phyloP scores from a whole-genome alignment of 2,888 invertebrate species.

The Steinernema scapterisci region DNA sequence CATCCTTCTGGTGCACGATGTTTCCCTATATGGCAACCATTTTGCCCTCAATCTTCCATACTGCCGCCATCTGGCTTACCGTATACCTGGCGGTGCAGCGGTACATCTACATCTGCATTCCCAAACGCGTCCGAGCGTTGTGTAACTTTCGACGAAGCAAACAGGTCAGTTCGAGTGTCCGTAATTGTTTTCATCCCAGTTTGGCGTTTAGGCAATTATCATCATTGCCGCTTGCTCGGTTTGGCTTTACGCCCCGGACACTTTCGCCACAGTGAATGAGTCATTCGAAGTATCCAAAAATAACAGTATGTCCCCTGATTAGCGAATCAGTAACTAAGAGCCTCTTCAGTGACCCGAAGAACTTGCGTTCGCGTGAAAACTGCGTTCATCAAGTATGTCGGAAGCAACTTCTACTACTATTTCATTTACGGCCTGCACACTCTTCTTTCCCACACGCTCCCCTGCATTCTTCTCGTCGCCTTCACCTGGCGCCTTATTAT shows the following conservation, averaged over 20 bases:
- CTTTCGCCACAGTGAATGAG: slow-evolving; percentile 55
- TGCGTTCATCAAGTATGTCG: slow-evolving; percentile 48
- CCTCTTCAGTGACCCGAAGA: slow-evolving; percentile 46
- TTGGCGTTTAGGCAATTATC: slow-evolving; percentile 69
- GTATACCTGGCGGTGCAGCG: slow-evolving; percentile 86
- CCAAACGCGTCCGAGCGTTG: slow-evolving; percentile 81
- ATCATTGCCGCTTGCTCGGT: slow-evolving; percentile 68
- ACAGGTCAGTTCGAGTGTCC: slow-evolving; percentile 55
- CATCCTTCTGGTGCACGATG: slow-evolving; percentile 67
- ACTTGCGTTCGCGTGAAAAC: slow-evolving; percentile 50
- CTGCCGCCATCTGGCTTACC: slow-evolving; percentile 90
- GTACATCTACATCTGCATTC: slow-evolving; percentile 92
- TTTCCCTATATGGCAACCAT: slow-evolving; percentile 72
- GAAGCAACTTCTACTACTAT: slow-evolving; percentile 79
- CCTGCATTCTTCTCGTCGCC: slow-evolving; percentile 85
- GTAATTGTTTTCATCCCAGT: neutral
- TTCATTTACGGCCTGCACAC: slow-evolving; percentile 78
- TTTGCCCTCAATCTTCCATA: slow-evolving; percentile 85
- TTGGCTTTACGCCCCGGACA: slow-evolving; percentile 59
- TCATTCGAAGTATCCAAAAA: slow-evolving; percentile 41
- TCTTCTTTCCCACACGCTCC: slow-evolving; percentile 84
- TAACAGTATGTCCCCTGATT: neutral
- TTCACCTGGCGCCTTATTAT: slow-evolving; percentile 84
- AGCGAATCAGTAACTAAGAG: too few species aligned
- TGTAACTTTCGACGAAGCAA: slow-evolving; percentile 71